Base-by-base conservation (phyloP, 2,888 invertebrate species). In the Acrobeloides nanus region DNA sequence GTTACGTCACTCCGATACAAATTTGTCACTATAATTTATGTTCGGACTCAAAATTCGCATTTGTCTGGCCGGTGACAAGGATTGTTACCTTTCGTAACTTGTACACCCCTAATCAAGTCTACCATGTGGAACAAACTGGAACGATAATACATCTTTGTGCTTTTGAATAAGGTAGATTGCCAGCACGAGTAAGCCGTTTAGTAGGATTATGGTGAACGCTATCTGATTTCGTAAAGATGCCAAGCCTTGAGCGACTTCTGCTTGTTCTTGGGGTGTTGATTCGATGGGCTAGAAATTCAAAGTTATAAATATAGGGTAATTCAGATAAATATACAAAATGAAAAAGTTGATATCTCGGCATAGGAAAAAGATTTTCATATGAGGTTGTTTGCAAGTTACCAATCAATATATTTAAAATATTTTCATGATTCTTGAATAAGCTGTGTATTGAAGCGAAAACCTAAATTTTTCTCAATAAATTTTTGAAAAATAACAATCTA, bases 111-210 rank as follows among this genome's bases (percentile, higher is more conserved):
- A 3, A 8, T 20, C 2, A 32, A 18, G 37, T 46, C 10, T 5
- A 65, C 65, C 58, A 32, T 53, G 59, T 21, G 68, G 68, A 12
- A 34, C 25, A 49, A 58, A 62, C 33, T 64, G 50, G 34, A 68
- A 49, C 23, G 90, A 89, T 69, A 93, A 82, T 74, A 84, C 83
- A 78, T 90, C 89, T 83, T 92, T 92, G 82, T 93, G 90, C 78
- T 90, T 82, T 81, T 95, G 95, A 76, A 97, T 84, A 78, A 95
- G 84, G 81, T 93, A 90, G 72, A 97, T 90, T 79, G 93, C 89
- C 76, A 95, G 82, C 69, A 95, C 89, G 82, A 95, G 93, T 74
- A 97, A 83, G 65, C 92, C 89, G 81, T 97, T 97, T 78, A 89
- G 79, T 87, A 97, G 90, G 81, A 95, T 87, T 81, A 95, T 90